Evolutionary conservation across 1,140 invertebrate genomes (phyloP), one percentile per base, ranked within the genome.

Genomic region (Calliopsis andreniformis): DNA sequence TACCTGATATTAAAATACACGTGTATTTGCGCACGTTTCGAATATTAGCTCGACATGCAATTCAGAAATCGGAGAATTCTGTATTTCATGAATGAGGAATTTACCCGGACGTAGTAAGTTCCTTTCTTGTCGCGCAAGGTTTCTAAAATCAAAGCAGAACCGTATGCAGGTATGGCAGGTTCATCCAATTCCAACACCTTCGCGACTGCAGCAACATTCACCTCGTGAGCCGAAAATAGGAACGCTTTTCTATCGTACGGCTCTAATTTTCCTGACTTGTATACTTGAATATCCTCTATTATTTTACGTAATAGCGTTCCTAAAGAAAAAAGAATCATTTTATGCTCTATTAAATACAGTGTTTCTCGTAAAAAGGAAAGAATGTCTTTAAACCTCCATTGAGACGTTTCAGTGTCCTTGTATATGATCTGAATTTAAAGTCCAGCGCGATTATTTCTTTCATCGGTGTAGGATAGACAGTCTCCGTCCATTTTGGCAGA

Each of bases 81-180:
- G 12, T 28, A 28, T 30, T 51, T 45, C 14, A 2, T 2, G 14
- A 39, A 43, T 53, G 0, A 25, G 45, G 68, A 47, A 55, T 51
- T 58, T 85, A 91, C 90, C 56, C 83, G 85, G 0, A 91, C 49
- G 42, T 86, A 90, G 59, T 88, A 89, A 62, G 25, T 64, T 56
- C 86, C 76, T 0, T 70, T 67, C 25, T 90, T 84, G 59, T 91
- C 87, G 12, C 79, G 75, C 0, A 88, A 72, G 10, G 89, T 91
- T 61, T 91, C 90, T 0, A 91, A 35, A 66, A 91, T 90, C 2
- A 91, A 75, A 3, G 90, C 86, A 2, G 89, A 87, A 5, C 90
- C 89, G 64, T 91, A 91, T 49, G 67, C 64, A n/a, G 90, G 90
- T 23, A 90, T 18, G n/a, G 39, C n/a, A 25, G 88, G 89, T 64